phyloP scores from a whole-genome alignment of 2,888 invertebrate genomes.

The Myathropa florea region DNA sequence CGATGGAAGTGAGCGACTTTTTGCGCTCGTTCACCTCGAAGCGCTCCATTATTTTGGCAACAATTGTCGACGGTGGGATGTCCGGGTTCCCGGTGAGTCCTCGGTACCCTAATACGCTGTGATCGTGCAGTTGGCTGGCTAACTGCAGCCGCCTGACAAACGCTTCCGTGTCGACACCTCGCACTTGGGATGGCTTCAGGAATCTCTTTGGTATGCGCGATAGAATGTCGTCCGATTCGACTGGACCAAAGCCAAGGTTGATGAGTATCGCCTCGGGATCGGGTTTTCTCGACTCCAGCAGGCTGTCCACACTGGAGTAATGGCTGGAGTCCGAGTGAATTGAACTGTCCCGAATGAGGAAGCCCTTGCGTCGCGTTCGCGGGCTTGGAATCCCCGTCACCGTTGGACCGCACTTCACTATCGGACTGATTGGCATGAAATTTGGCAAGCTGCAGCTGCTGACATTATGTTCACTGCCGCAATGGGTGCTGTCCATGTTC shows the following conservation, averaged over 20 bases:
- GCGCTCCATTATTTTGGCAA: conserved; percentile 90
- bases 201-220: conserved; percentile 91
- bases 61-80: conserved; percentile 90
- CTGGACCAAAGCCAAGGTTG: conserved; percentile 90
- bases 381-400: conserved; percentile 55
- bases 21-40: conserved; percentile 84
- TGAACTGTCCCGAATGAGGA: conserved; percentile 77
- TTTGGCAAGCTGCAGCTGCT: conserved; percentile 65
- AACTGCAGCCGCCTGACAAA: conserved; percentile 89
- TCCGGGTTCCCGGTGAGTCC: conserved; percentile 90
- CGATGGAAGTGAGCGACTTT: conserved; percentile 78
- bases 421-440: conserved; percentile 69
- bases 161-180: conserved; percentile 88
- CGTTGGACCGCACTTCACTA: conserved; percentile 40
- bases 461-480: conserved; percentile 51
- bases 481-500: conserved; percentile 61
- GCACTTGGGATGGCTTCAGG: conserved; percentile 89
- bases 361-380: conserved; percentile 67
- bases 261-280: conserved; percentile 94
- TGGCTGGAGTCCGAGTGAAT: conserved; percentile 82
- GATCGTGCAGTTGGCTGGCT: conserved; percentile 87
- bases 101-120: conserved; percentile 88
- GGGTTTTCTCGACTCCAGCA: conserved; percentile 90
- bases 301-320: conserved; percentile 90
- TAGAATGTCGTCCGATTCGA: conserved; percentile 85